Percentiles rank a stretch among this genome's conserved stretches.
Evolutionary conservation across 2,888 invertebrate genomes (phyloP).

Genomic region (Muscina levida): DNA sequence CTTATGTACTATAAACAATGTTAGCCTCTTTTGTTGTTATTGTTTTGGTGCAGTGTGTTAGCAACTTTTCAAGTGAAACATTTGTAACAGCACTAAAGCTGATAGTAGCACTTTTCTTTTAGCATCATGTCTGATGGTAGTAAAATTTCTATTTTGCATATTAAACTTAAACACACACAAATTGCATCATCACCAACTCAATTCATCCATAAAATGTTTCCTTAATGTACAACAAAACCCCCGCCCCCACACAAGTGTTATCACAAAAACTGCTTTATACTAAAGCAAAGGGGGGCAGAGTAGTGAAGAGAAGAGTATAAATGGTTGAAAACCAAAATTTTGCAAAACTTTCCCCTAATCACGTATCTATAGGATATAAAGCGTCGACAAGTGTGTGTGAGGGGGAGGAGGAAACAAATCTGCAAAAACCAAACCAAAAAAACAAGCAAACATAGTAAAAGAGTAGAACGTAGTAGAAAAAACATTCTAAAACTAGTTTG

Average conservation of each 20-base stretch:
- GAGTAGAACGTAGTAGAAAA: background rate
- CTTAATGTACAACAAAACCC: background rate
- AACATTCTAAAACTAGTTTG: conserved; percentile 29
- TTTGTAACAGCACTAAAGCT: background rate
- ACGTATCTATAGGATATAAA: background rate
- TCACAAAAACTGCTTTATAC: background rate
- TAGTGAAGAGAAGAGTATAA: no score
- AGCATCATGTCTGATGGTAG: no score
- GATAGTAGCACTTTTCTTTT: no score
- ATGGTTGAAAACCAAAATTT: conserved; percentile 12
- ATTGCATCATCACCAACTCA: background rate
- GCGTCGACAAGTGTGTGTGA: background rate
- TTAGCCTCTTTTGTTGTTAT: no score
- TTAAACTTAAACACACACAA: no score
- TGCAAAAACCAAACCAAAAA: background rate
- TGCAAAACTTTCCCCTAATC: conserved; percentile 23
- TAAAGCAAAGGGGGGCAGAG: background rate
- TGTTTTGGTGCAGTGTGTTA: no score
- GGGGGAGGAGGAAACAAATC: background rate
- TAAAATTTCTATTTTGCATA: no score
- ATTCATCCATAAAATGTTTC: conserved; percentile 27
- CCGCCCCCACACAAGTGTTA: background rate
- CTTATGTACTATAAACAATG: no score
- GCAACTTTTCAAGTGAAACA: background rate
- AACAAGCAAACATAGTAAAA: background rate